Conservation (phyloP, 2,113 vertebrate species). For the Rhagologus leucostigma region DNA sequence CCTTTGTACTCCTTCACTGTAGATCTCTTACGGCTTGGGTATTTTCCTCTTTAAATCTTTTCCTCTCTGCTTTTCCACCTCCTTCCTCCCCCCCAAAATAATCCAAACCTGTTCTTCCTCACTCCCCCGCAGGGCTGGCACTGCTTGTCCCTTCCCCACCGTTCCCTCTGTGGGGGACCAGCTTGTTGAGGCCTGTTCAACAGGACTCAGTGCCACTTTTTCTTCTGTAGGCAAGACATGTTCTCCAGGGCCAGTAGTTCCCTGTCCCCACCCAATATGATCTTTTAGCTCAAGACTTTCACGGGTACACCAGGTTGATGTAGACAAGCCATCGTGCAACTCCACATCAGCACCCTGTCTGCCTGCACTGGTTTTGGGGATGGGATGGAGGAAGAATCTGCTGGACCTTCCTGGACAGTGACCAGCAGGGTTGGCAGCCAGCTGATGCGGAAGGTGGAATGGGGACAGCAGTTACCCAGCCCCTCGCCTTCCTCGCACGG, state of each 20-base stretch:
- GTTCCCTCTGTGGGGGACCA: background rate
- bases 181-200: background rate
- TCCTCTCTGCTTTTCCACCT: background rate
- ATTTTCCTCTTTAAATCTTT: background rate
- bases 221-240: background rate
- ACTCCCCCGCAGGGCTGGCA: background rate
- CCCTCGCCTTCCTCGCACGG: fast-evolving
- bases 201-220: background rate
- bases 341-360: background rate
- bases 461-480: background rate
- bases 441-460: background rate
- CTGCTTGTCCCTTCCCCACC: background rate
- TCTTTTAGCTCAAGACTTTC: background rate
- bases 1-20: background rate
- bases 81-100: background rate
- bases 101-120: background rate
- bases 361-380: background rate
- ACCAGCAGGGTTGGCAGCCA: fast-evolving
- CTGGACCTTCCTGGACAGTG: background rate
- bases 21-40: background rate
- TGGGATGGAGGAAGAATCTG: background rate
- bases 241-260: background rate
- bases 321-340: background rate
- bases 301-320: background rate
- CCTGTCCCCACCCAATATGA: background rate